A percentile compares a stretch with the other conserved stretches of the same genome.
These are phyloP conservation scores for Osmerus eperlanus DNA, from an alignment of 2,113 vertebrate genomes.

Conservation along the genomic window DNA sequence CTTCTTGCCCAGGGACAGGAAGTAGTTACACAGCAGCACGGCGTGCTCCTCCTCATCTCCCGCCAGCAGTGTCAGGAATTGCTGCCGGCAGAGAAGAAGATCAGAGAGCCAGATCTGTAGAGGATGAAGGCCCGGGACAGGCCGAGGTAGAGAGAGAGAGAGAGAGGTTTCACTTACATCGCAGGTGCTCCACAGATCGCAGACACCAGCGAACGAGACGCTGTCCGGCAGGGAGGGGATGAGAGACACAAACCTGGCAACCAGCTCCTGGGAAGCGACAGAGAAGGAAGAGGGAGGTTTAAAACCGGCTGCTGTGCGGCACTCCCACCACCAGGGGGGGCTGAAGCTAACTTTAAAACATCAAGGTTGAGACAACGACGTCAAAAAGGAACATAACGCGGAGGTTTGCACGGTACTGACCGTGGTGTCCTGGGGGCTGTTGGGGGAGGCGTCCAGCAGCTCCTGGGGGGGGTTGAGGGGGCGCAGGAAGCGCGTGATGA, in stretches of 20 bases:
- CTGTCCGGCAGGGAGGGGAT: conserved; percentile 90
- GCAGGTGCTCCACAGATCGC: conserved; percentile 93
- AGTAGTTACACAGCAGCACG: conserved; percentile 91
- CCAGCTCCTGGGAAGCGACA: conserved; percentile 72
- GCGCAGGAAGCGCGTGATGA: conserved; percentile 86
- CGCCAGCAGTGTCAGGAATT: conserved; percentile 93
- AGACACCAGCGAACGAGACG: conserved; percentile 83
- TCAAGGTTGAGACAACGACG: no score
- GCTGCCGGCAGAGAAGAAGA: conserved; percentile 66
- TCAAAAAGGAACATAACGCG: no score
- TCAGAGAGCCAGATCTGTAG: background rate
- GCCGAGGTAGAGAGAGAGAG: no score
- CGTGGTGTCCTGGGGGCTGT: conserved; percentile 71
- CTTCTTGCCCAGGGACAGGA: conserved; percentile 88
- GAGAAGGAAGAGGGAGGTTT: background rate
- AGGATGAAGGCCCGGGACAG: no score
- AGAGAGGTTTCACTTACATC: conserved; percentile 77
- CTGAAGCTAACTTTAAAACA: no score
- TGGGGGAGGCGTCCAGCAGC: conserved; percentile 72
- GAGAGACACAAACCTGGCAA: conserved; percentile 87
- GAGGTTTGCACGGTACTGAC: conserved; percentile 65
- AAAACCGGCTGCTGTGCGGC: background rate
- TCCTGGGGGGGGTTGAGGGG: conserved; percentile 86
- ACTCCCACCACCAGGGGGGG: no score
- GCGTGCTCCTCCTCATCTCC: conserved; percentile 96